phyloP scores from a whole-genome alignment of 2,888 invertebrate species.

The Achlya flavicornis region DNA sequence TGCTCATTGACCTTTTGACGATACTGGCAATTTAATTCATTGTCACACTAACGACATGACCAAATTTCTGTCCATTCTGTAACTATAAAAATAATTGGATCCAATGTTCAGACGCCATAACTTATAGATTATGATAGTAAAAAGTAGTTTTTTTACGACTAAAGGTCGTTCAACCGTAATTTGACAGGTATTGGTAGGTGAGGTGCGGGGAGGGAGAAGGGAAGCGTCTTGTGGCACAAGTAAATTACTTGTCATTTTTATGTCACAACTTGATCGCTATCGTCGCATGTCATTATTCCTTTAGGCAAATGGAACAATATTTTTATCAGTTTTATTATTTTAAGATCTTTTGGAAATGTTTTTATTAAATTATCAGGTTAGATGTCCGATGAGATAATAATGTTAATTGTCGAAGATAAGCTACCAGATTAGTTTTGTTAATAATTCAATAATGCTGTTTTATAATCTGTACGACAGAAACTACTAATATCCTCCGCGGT shows the following conservation, averaged over 20 bases:
- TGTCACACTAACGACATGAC: not conserved
- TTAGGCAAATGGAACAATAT: not conserved
- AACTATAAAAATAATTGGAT: not conserved
- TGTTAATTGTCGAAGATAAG: not conserved
- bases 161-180: not conserved
- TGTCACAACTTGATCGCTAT: slow-evolving; percentile 11
- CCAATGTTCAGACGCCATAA: not conserved
- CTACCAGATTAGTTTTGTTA: too few relatives aligned
- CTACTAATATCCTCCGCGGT: too few relatives aligned
- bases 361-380: too few relatives aligned
- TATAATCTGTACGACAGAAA: too few relatives aligned
- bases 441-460: too few relatives aligned
- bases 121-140: not conserved
- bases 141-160: not conserved
- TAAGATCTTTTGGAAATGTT: not conserved
- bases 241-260: slow-evolving; percentile 9
- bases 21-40: not conserved
- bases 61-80: not conserved
- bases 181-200: not conserved
- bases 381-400: too few relatives aligned
- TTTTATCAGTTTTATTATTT: not conserved
- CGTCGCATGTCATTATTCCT: not conserved
- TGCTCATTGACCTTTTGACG: not conserved
- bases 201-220: not conserved
- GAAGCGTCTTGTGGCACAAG: not conserved